Conservation (phyloP, 2,888 invertebrate genomes). For the Metacarcinus magister region DNA sequence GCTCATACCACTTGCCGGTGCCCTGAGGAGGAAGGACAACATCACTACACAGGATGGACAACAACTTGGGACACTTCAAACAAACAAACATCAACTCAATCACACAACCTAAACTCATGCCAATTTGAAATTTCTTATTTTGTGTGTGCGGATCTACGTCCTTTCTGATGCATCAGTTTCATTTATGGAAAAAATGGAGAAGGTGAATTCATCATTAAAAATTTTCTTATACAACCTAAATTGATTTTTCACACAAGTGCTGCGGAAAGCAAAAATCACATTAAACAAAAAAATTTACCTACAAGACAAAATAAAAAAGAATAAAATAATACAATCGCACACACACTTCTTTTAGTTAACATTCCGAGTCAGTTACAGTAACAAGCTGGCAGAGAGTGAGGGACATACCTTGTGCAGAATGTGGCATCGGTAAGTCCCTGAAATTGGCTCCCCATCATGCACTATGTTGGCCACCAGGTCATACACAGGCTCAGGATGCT, state of each 20-base stretch:
- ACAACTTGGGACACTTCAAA: background rate
- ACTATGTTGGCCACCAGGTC: slow-evolving; percentile 99
- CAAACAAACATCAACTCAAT: background rate
- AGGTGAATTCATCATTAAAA: background rate
- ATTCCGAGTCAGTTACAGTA: background rate
- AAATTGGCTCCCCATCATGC: slow-evolving; percentile 96
- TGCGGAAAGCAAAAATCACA: background rate
- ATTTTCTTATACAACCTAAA: background rate
- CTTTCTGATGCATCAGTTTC: background rate
- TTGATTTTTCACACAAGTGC: too few species aligned
- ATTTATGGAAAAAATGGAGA: background rate
- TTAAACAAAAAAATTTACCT: background rate
- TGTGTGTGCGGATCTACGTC: background rate
- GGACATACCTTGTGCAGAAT: slow-evolving; percentile 90
- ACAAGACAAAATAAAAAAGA: background rate
- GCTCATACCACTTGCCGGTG: slow-evolving; percentile 94
- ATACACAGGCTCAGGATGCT: slow-evolving; percentile 90
- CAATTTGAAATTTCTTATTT: background rate
- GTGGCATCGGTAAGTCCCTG: slow-evolving; percentile 94
- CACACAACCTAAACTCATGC: background rate
- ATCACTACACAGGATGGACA: background rate
- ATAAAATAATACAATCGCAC: background rate
- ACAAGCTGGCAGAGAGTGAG: background rate
- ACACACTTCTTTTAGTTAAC: background rate
- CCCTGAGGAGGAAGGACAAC: slow-evolving; percentile 85